These are phyloP conservation scores for Phaonia tiefii DNA, from an alignment of 2,888 invertebrate genomes.

Conservation along the genomic window DNA sequence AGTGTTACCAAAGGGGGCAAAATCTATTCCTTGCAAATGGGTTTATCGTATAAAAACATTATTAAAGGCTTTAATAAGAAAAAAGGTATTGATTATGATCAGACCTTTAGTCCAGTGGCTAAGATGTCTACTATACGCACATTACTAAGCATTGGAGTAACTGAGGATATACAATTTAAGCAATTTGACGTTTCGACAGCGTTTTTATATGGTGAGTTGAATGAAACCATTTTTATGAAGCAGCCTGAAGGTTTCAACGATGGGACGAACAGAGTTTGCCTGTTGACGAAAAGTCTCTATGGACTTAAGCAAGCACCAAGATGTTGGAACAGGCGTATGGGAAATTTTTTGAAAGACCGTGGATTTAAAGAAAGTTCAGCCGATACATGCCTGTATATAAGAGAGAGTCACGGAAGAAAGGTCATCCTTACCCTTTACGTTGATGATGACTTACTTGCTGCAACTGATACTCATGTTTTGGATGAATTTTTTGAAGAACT, in stretches of 20 bases:
- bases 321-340: slow-evolving; percentile 27
- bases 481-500: slow-evolving; percentile 6
- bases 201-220: slow-evolving; percentile 28
- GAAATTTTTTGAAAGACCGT: not conserved
- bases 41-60: slow-evolving; percentile 50
- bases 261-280: slow-evolving; percentile 2
- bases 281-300: slow-evolving; percentile 19
- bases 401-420: no score
- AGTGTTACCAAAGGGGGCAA: slow-evolving; percentile 1
- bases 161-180: slow-evolving; percentile 9
- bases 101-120: slow-evolving; percentile 22
- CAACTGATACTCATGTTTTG: not conserved
- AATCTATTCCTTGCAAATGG: slow-evolving; percentile 62
- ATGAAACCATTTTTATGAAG: slow-evolving; percentile 33
- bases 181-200: slow-evolving; percentile 32
- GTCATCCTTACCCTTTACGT: no score
- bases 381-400: no score
- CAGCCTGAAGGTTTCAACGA: slow-evolving; percentile 35
- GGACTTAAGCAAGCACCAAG: slow-evolving; percentile 34
- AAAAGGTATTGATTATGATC: slow-evolving; percentile 30
- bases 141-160: slow-evolving; percentile 18
- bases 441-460: slow-evolving; percentile 8
- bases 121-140: slow-evolving; percentile 13
- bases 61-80: slow-evolving; percentile 35
- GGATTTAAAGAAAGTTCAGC: slow-evolving; percentile 19